Base-by-base conservation (phyloP, 2,113 vertebrate species). In the Mixornis gularis region DNA sequence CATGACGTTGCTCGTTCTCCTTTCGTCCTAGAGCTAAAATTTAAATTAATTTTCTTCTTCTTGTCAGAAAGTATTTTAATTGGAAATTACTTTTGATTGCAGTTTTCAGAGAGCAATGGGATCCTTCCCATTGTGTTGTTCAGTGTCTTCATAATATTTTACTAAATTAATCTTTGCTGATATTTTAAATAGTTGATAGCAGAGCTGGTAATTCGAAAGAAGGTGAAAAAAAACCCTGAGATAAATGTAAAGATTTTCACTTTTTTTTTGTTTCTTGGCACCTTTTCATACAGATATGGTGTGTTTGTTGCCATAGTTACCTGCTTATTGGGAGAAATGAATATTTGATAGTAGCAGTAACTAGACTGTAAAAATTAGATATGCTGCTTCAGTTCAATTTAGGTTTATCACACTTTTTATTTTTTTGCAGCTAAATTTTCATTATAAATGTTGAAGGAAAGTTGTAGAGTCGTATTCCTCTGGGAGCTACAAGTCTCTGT, bases 31-130 rank as follows among this genome's bases (percentile, higher is more conserved):
- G 51, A 95, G 90, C 91, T 93, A 95, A 95, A 94, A 97, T 96
- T 95, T 93, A 95, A 96, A 97, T 97, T 96, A 95, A 97, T 97
- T 97, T 96, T 93, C 90, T 71, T 92, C 92, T 83, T 94, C 94
- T 89, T 93, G 85, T 95, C 87, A 89, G 90, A 76, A 95, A 93
- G 92, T 95, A 94, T 96, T 96, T 97, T 97, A 97, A 97, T 97
- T 97, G 93, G 94, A 96, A 97, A 96, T 94, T 95, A 96, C 89
- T 96, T 97, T 87, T 94, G 81, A 96, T 96, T 97, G 92, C 87
- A 62, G 69, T 88, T 94, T 94, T 84, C 56, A 85, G 79, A 66
- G 48, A 83, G 53, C 27, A 87, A 63, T 62, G 62, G 38, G 32
- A 56, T 87, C 79, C 46, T 92, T 89, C 40, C 60, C 9, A 44